Base-by-base conservation (phyloP, 2,888 invertebrate genomes). In the Mythimna impura region DNA sequence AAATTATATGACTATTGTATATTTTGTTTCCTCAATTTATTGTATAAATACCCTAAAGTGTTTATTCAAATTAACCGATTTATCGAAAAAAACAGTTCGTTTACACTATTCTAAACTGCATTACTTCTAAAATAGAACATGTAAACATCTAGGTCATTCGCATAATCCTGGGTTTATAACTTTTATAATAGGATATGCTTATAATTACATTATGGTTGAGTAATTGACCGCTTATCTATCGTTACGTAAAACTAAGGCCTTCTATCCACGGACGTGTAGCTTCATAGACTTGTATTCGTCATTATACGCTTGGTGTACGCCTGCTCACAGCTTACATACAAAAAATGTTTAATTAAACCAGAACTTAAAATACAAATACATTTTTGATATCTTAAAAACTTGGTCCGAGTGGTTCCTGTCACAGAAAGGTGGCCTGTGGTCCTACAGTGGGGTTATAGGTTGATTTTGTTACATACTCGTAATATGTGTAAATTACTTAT, bases 21-120 rank as follows among this genome's bases (percentile, higher is more conserved):
- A 47, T 72, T 78, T 78, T 22, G n/a, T 34, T 78, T 47, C 14
- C 0, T 20, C 22, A 54, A 72, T 78, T 78, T 30, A 50, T 47
- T 61, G 47, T 22, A 36, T 54, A 70, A 70, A 78, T 70, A 43
- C 25, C 43, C 17, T 17, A 60, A 30, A 47, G 14, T 61, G 52
- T 72, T 72, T 78, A 72, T 78, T 52, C 20, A 58, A 14, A 25
- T 22, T 3, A 20, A 14, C n/a, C 12, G 30, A 72, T 78, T 76
- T 72, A 58, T 58, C 12, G 9, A 14, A 3, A 36, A 54, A 74
- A 72, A 79, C 57, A 79, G 43, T 60, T 52, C 20, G 7, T 9
- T 43, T 36, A 25, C 10, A 34, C 6, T 22, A 36, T 54, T 47
- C 12, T 43, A 34, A 62, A 57, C n/a, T n/a, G 36, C 40, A 43